These are phyloP conservation scores for Micromussa lordhowensis DNA, from an alignment of 92 coral and sea anemone genomes.

Conservation along the genomic window DNA sequence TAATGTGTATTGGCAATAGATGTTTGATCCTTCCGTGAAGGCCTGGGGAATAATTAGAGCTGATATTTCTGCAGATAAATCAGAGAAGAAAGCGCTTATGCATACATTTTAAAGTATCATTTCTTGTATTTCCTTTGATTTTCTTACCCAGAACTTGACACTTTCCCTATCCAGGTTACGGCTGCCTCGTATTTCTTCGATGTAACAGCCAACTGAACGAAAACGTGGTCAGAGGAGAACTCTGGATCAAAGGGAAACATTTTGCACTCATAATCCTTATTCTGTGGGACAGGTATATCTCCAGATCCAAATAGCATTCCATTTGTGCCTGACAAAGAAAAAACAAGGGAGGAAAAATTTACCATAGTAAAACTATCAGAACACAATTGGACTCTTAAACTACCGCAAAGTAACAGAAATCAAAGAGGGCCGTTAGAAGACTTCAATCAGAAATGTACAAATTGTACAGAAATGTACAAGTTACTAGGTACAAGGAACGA, in stretches of 20 bases:
- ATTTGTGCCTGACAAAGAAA: not conserved
- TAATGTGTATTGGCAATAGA: too few species aligned
- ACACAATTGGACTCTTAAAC: not conserved
- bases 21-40: too few species aligned
- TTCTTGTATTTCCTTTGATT: not conserved
- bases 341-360: not conserved
- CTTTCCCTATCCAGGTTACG: slow-evolving; percentile 1
- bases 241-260: slow-evolving; percentile 45
- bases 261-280: slow-evolving; percentile 55
- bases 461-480: too few species aligned
- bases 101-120: not conserved
- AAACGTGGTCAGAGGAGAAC: slow-evolving; percentile 1
- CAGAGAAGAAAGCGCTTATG: too few species aligned
- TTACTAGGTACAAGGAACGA: too few species aligned
- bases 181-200: slow-evolving; percentile 7
- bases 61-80: too few species aligned
- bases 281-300: slow-evolving; percentile 22
- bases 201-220: slow-evolving; percentile 6
- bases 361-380: not conserved
- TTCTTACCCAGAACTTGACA: not conserved
- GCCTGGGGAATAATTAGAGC: too few species aligned
- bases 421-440: too few species aligned
- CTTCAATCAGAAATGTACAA: too few species aligned
- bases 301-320: slow-evolving; percentile 66
- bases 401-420: too few species aligned